phyloP scores from a whole-genome alignment of 1,140 invertebrate species.

The Chelonus insularis region DNA sequence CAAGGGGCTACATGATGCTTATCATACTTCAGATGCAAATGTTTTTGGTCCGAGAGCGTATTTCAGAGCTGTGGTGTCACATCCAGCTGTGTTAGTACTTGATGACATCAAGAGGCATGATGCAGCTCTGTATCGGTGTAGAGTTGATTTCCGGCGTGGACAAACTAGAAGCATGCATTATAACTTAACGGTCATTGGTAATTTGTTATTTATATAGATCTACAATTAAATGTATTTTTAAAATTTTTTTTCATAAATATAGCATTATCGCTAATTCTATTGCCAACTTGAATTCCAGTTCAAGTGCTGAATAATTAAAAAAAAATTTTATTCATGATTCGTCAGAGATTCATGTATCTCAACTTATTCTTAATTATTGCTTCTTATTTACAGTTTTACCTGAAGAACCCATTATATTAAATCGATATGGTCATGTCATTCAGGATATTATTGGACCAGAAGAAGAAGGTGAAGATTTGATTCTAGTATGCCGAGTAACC shows the following conservation, averaged over 20 bases:
- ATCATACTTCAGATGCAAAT: constrained; percentile 76
- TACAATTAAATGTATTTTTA: too few species aligned
- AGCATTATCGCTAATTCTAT: too few species aligned
- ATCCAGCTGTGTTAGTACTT: constrained; percentile 74
- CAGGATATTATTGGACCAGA: constrained; percentile 75
- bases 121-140: constrained; percentile 83
- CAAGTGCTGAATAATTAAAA: too few species aligned
- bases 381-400: constrained; percentile 76
- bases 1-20: constrained; percentile 69
- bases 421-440: constrained; percentile 73
- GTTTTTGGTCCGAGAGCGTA: constrained; percentile 80
- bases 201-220: constrained; percentile 57
- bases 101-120: constrained; percentile 81
- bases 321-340: too few species aligned
- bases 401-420: constrained; percentile 80
- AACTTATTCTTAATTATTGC: too few species aligned
- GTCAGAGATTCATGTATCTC: too few species aligned
- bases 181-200: constrained; percentile 86
- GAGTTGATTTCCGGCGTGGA: constrained; percentile 85
- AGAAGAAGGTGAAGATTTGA: constrained; percentile 64
- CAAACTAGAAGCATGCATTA: constrained; percentile 85
- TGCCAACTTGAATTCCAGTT: too few species aligned
- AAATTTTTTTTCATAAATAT: too few species aligned
- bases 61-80: constrained; percentile 69
- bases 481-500: constrained; percentile 65